Percentiles rank a stretch among this genome's conserved stretches.
These are phyloP conservation scores for Pontoporia blainvillei DNA, from an alignment of 2,113 vertebrate species.

Conservation along the genomic window DNA sequence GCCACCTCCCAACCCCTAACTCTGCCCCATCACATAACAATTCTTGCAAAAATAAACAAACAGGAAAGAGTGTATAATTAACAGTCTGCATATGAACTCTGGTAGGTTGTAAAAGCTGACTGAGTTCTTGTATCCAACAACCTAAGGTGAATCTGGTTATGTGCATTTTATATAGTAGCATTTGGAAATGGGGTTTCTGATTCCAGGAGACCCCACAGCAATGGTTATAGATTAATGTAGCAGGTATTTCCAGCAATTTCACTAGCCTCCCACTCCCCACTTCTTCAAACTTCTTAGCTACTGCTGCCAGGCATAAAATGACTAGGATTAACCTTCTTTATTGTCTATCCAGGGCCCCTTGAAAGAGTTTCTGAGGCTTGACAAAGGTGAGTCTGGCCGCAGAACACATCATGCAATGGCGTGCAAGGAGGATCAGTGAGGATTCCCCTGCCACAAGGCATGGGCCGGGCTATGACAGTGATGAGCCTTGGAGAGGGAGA, in stretches of 20 bases:
- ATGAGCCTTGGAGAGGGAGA: background rate
- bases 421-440: background rate
- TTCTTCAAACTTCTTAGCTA: background rate
- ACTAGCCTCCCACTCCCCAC: background rate
- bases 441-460: background rate
- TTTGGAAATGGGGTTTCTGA: background rate
- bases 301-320: background rate
- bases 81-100: background rate
- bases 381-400: background rate
- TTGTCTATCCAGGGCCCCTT: background rate
- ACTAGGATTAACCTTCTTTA: background rate
- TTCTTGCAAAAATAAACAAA: constrained; percentile 26
- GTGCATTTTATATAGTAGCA: background rate
- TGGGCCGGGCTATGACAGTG: background rate
- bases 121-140: background rate
- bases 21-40: background rate
- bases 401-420: background rate
- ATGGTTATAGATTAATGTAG: background rate
- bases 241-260: background rate
- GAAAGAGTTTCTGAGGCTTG: background rate
- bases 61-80: background rate
- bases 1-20: background rate
- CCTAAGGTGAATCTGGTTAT: background rate
- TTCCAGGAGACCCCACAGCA: background rate
- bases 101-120: background rate